phyloP scores from a whole-genome alignment of 2,888 invertebrate species.

The Lasius fuliginosus region DNA sequence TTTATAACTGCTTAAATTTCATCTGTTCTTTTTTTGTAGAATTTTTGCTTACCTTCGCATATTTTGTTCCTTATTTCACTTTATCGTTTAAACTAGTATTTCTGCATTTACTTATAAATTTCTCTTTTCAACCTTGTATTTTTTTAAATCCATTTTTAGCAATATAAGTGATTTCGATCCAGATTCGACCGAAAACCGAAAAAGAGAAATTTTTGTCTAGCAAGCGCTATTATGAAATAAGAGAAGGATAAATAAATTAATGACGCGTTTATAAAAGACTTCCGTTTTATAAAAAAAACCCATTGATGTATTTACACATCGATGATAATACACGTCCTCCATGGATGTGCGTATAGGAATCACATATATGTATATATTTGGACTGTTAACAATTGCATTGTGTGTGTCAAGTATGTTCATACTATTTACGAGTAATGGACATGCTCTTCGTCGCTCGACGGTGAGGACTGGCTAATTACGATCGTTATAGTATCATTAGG shows the following conservation, averaged over 20 bases:
- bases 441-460: slow-evolving; percentile 29
- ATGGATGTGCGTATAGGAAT: not conserved
- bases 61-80: not conserved
- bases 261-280: not conserved
- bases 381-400: slow-evolving; percentile 23
- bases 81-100: not conserved
- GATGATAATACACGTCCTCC: not conserved
- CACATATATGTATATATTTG: slow-evolving; percentile 7
- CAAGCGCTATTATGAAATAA: not conserved
- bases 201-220: not conserved
- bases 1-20: not conserved
- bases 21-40: not conserved
- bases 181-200: not conserved
- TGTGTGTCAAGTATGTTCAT: not conserved
- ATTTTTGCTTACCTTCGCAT: not conserved
- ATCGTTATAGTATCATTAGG: slow-evolving; percentile 56
- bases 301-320: slow-evolving; percentile 31
- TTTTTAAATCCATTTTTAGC: not conserved
- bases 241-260: not conserved
- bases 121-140: not conserved
- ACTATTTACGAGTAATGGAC: slow-evolving; percentile 20
- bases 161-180: not conserved
- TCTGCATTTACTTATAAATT: slow-evolving; percentile 3
- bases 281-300: slow-evolving; percentile 14
- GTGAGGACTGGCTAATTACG: slow-evolving; percentile 48